Percentiles rank a stretch among this genome's conserved stretches.
Evolutionary conservation across 2,888 invertebrate genomes (phyloP).

Genomic region (Eucriotettix oculatus): DNA sequence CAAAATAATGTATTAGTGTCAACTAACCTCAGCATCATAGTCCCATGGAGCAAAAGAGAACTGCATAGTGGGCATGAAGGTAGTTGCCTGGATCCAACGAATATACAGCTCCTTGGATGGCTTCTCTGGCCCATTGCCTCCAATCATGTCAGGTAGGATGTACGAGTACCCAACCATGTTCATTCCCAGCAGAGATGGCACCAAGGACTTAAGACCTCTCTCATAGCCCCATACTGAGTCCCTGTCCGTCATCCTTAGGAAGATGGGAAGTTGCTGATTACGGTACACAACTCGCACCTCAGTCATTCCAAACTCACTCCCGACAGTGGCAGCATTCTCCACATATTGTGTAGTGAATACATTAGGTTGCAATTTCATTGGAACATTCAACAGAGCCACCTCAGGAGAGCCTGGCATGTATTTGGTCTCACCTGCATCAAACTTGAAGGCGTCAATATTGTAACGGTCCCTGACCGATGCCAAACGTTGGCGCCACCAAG

Average conservation of each 20-base stretch:
- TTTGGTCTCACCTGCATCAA: slow-evolving; percentile 64
- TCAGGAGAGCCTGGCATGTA: slow-evolving; percentile 32
- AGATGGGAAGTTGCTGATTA: slow-evolving; percentile 51
- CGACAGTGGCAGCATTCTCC: slow-evolving; percentile 37
- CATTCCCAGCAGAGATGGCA: slow-evolving; percentile 51
- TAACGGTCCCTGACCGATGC: slow-evolving; percentile 34
- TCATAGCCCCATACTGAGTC: slow-evolving; percentile 48
- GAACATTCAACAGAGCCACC: slow-evolving; percentile 27
- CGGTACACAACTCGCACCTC: slow-evolving; percentile 55
- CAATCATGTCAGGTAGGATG: slow-evolving; percentile 67
- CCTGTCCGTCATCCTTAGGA: slow-evolving; percentile 64
- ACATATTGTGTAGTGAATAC: slow-evolving; percentile 38
- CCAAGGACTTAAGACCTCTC: slow-evolving; percentile 53
- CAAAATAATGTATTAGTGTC: neutral
- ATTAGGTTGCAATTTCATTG: slow-evolving; percentile 37
- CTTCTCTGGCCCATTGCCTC: slow-evolving; percentile 45
- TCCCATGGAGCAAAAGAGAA: slow-evolving; percentile 70
- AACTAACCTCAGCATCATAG: slow-evolving; percentile 37
- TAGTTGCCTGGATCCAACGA: slow-evolving; percentile 62
- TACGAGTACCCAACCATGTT: slow-evolving; percentile 49
- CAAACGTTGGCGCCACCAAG: slow-evolving; percentile 23
- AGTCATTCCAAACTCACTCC: slow-evolving; percentile 38
- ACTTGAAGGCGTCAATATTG: slow-evolving; percentile 59
- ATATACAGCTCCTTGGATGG: slow-evolving; percentile 50
- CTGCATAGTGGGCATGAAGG: slow-evolving; percentile 64